Evolutionary conservation across 2,113 vertebrate species (phyloP).

Genomic region (Peromyscus leucopus): DNA sequence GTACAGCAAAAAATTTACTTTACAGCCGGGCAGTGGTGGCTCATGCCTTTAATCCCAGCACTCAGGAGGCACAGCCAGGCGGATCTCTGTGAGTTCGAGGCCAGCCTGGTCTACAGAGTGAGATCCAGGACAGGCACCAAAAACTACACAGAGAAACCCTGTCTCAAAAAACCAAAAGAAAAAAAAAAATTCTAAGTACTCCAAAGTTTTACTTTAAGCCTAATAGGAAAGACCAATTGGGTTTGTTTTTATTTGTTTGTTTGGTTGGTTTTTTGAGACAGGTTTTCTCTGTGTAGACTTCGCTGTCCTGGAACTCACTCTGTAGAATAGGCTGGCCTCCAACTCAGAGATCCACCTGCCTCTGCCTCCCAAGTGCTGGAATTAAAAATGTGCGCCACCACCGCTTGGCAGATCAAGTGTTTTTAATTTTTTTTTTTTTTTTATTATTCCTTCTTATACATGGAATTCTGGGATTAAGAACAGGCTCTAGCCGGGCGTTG

Average conservation of each 20-base stretch:
- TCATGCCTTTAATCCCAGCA: no score
- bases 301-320: not conserved
- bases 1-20: not conserved
- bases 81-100: no score
- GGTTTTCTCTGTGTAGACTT: not conserved
- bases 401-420: not conserved
- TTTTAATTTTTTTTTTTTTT: constrained; percentile 3
- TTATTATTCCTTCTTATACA: constrained; percentile 52
- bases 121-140: no score
- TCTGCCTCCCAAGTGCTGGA: not conserved
- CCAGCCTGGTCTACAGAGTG: no score
- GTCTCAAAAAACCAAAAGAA: no score
- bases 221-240: not conserved
- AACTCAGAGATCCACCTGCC: not conserved
- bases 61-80: no score
- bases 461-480: not conserved
- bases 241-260: not conserved
- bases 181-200: constrained; percentile 7
- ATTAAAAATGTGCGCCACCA: not conserved
- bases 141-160: no score
- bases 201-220: constrained; percentile 57
- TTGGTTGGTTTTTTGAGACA: not conserved
- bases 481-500: not conserved
- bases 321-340: not conserved
- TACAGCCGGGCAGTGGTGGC: no score